Evolutionary conservation across 2,888 invertebrate genomes (phyloP), one percentile per base, ranked within the genome.

Genomic region (Andrena trimmerana): DNA sequence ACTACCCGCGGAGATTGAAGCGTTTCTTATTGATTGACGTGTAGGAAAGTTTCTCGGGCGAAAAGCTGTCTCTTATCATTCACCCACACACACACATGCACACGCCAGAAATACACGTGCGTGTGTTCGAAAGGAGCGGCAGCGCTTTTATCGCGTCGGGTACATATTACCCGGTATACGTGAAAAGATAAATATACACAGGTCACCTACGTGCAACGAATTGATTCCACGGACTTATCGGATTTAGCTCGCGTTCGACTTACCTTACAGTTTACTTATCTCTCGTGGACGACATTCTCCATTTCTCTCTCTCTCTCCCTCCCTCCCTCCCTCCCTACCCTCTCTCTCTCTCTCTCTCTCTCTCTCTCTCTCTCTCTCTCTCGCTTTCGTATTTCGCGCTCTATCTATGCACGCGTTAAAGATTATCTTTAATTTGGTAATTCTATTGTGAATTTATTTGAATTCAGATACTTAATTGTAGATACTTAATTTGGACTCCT

Each of bases 141-240:
- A 24, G 36, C 50, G 67, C 71, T 81, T 77, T 85, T 84, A 79
- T 81, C 75, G 62, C 29, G 6, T n/a, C 27, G 60, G 48, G 60
- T 73, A 73, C 77, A 76, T 81, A 83, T 83, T 77, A 70, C 75
- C 48, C 60, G 65, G 63, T 57, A 29, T 67, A 73, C 67, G 74
- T 63, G 83, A 80, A 76, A 83, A 83, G 85, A 87, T 87, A 89
- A 88, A 89, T 80, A 85, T 80, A 85, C 66, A 80, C 78, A 73
- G 73, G 73, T 42, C 73, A 75, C 65, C 77, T 84, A 77, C 78
- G 75, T 87, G 81, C 77, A 70, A 70, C 75, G 78, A 85, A 89
- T 89, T 81, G 80, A 85, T 85, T 72, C 75, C 29, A 42, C 57
- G 27, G 80, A 79, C 83, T 88, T 89, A 88, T 87, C 83, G 83